Evolutionary conservation across 2,797 vertebrate species (phyloP), one percentile per base, ranked within the genome.

Genomic region (Pyrrhura leucotis): DNA sequence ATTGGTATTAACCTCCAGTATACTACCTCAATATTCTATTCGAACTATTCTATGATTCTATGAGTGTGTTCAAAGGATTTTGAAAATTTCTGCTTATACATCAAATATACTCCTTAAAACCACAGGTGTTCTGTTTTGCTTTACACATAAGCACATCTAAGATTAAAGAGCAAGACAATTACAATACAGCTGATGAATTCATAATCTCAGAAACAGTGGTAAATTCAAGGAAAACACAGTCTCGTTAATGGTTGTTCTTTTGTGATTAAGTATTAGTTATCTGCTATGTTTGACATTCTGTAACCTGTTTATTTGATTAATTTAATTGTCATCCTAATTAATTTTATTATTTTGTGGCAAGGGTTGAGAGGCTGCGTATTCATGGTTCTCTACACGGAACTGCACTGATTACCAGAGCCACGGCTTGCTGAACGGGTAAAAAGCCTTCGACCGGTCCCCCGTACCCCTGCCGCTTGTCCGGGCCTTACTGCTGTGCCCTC

Each of bases 281-380:
- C 85, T 88, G 44, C 73, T 77, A 58, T 77, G 83, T 81, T 84
- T 94, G 89, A 95, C 93, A 88, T 71, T 62, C 53, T 25, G 9
- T 47, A 77, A 69, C 80, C 76, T 95, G 68, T 90, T 95, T 95
- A 96, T 94, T 95, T 96, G 93, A 96, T 95, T 97, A 96, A 97
- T 88, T 93, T 94, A 91, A 91, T 96, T 93, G 85, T 76, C 31
- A 0, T 37, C 63, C 75, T 95, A 97, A 97, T 97, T 96, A 91
- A 97, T 94, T 90, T 78, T 94, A 97, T 97, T 97, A 96, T 81
- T 95, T 91, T 45, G 76, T 66, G 73, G 76, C 76, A 53, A 68
- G 79, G 39, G 62, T 62, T 87, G 83, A 68, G 92, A 81, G 48
- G 33, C 68, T 48, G 72, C 35, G 51, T 28, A 68, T 83, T 90